Base-by-base conservation (phyloP, 2,113 vertebrate genomes). In the Hippocampus zosterae region DNA sequence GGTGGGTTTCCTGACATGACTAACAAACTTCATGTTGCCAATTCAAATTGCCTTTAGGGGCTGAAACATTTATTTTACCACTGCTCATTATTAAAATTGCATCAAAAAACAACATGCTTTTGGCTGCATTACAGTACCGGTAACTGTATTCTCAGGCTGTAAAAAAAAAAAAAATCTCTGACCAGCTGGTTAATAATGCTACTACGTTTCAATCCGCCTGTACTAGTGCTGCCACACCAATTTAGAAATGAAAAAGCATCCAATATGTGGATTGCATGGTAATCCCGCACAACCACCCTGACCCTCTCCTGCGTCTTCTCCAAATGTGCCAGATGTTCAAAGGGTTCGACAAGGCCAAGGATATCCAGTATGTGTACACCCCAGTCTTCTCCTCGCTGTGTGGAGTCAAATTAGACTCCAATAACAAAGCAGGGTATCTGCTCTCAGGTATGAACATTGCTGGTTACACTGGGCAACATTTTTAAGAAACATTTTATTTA, bases 281-380 rank as follows among this genome's bases (percentile, higher is more conserved):
- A 44, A 44, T 64, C 11, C 62, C 44, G 62, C 41, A 25, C 62
- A 64, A 42, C 21, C 40, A 42, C 15, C 63, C 7, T 46, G 2
- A 60, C 23, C 15, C 8, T 40, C 33, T 56, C 23, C 15, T 18
- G 25, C 72, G n/a, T 61, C 18, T 46, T 69, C 10, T 13, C 19
- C 16, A 4, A 82, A 48, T 67, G 60, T 90, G 62, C 33, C 86
- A 99, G 97, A 96, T 97, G 93, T 98, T 96, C 84, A 97, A 97
- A 91, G 96, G 95, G 29, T 96, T 95, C 81, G 93, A 96, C 77
- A 94, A 94, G 82, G 83, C 93, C 73, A 96, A 95, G 77, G 92
- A 94, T 59, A 91, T 98, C 82, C 92, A 96, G 74, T 95, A 94
- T 42, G 90, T 97, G 77, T 97, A 97, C 70, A 98, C 96, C 0